Conservation (phyloP, 2,113 vertebrate species). For the Chaetodon trifascialis region DNA sequence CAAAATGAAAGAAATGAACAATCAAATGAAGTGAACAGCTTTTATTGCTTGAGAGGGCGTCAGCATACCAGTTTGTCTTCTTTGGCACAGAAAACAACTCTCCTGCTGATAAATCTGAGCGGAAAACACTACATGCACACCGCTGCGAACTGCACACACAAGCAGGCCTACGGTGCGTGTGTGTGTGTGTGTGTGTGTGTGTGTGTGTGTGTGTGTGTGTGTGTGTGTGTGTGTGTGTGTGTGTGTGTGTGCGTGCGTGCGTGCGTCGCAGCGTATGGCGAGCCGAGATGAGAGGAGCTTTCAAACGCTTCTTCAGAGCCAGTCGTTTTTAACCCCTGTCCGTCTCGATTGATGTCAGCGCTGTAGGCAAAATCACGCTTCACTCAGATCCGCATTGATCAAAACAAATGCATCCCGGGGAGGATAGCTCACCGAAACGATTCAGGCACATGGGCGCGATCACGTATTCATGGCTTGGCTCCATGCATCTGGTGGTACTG, state of each 20-base stretch:
- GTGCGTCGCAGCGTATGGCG: conserved; percentile 16
- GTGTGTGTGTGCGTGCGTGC: conserved; percentile 7
- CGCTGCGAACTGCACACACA: neutral
- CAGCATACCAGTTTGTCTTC: neutral
- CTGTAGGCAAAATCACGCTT: conserved; percentile 68
- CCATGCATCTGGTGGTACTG: conserved; percentile 15
- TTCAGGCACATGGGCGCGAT: conserved; percentile 12
- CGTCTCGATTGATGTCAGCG: conserved; percentile 68
- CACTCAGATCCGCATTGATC: conserved; percentile 72
- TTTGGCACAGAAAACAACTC: neutral
- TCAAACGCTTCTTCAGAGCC: conserved; percentile 65
- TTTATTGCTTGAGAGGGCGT: neutral
- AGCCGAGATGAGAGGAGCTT: conserved; percentile 67
- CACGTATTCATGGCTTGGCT: neutral
- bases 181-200: neutral
- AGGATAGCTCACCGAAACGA: conserved; percentile 43
- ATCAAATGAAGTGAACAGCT: too few species aligned
- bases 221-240: neutral
- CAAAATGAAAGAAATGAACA: neutral
- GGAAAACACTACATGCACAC: neutral
- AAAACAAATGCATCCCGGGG: conserved; percentile 64
- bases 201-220: neutral
- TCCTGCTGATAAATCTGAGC: neutral
- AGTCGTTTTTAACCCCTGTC: conserved; percentile 67
- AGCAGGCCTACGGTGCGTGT: neutral